Evolutionary conservation across 2,113 vertebrate species (phyloP), one percentile per base, ranked within the genome.

Genomic region (Poeciliopsis turrubarensis): DNA sequence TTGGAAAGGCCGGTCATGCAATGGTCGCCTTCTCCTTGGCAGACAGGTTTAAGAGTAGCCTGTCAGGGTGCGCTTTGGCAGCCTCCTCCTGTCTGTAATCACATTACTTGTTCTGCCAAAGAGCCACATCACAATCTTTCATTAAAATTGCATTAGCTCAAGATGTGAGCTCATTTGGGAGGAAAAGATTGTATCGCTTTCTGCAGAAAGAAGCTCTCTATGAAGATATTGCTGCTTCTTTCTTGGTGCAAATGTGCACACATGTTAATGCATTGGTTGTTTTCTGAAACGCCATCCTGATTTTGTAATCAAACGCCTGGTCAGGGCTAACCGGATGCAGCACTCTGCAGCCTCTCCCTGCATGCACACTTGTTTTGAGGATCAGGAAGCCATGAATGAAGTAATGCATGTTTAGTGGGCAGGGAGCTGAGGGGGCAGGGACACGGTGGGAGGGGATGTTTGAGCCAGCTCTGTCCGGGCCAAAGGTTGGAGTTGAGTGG

Each of bases 81-180:
- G 73, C 54, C 54, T 75, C 72, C 75, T 68, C 25, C 65, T 69
- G 66, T 66, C 78, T 78, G 64, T 91, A 89, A 92, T 93, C 87
- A 81, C 80, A 79, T 82, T 79, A 82, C 78, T 62, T 69, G 37
- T 78, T 87, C 80, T 89, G 89, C 87, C 92, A 90, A 89, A 78
- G 85, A 86, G 83, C 81, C 78, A 80, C 86, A 87, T 92, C 77
- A 69, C 80, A 89, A 86, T 91, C 90, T 92, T 93, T 91, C 85
- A 93, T 94, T 94, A 93, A 92, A 93, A 85, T 77, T 25, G 81
- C 87, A 93, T 95, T 93, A 91, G 77, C 73, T 64, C 73, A 81
- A 87, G 88, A 86, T 68, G 66, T 86, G 82, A 90, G 80, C 84
- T 91, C 84, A 90, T 86, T 80, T 81, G 66, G 65, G 82, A 89